Evolutionary conservation across 2,888 invertebrate species (phyloP).

Genomic region (Zygogramma bicolorata): DNA sequence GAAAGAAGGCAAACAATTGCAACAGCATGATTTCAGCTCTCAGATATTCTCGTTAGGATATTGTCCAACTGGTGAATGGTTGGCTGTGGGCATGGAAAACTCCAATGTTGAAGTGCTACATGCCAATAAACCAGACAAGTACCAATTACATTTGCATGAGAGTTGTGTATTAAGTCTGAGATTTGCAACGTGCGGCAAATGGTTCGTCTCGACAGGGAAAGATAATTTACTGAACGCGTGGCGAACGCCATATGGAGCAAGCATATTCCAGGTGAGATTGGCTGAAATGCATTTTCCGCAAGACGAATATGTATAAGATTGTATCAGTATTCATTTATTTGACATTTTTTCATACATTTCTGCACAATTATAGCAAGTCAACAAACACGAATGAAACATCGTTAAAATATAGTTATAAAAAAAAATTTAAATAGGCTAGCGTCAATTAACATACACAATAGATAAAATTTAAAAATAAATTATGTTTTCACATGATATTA

Average conservation of each 20-base stretch:
- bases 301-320: too few relatives aligned
- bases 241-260: slow-evolving; percentile 95
- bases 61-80: slow-evolving; percentile 95
- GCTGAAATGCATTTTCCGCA: too few relatives aligned
- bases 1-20: slow-evolving; percentile 89
- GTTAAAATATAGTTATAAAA: too few relatives aligned
- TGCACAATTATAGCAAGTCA: too few relatives aligned
- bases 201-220: slow-evolving; percentile 96
- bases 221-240: slow-evolving; percentile 95
- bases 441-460: too few relatives aligned
- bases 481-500: too few relatives aligned
- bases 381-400: too few relatives aligned
- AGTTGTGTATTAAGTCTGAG: slow-evolving; percentile 93
- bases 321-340: too few relatives aligned
- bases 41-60: slow-evolving; percentile 93
- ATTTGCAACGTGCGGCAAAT: slow-evolving; percentile 94
- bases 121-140: slow-evolving; percentile 91
- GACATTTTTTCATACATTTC: too few relatives aligned
- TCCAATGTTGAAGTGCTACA: slow-evolving; percentile 93
- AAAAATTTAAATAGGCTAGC: too few relatives aligned
- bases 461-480: too few relatives aligned
- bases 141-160: slow-evolving; percentile 95
- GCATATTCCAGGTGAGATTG: slow-evolving; percentile 89
- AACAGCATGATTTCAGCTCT: slow-evolving; percentile 93
- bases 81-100: slow-evolving; percentile 97